Conservation (phyloP, 92 coral and sea anemone species). For the Umimayanthus chanpuru region DNA sequence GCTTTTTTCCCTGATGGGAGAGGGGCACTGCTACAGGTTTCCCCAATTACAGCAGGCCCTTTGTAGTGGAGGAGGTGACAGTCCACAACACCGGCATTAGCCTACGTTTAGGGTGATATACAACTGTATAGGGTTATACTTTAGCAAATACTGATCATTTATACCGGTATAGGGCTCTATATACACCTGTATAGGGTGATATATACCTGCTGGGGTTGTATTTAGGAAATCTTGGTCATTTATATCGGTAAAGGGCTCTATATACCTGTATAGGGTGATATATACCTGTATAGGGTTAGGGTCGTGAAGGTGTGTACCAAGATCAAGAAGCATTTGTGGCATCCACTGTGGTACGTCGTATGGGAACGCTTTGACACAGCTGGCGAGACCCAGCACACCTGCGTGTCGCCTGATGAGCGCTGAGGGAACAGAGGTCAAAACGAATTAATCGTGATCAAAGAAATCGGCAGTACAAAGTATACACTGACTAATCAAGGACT, state of each 20-base stretch:
- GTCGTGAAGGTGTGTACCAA: slow-evolving; percentile 93
- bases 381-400: slow-evolving; percentile 91
- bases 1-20: no score
- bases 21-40: no score
- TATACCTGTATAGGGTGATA: slow-evolving; percentile 33
- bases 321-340: slow-evolving; percentile 89
- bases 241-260: not conserved
- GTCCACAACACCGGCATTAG: no score
- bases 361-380: slow-evolving; percentile 96
- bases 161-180: not conserved
- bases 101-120: no score
- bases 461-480: no score
- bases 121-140: not conserved
- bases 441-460: no score
- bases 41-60: no score
- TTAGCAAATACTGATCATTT: not conserved
- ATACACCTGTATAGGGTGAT: not conserved
- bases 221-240: no score
- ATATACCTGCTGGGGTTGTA: not conserved
- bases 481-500: no score
- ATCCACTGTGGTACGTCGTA: slow-evolving; percentile 96
- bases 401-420: slow-evolving; percentile 87
- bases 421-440: slow-evolving; percentile 10
- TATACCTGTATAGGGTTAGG: slow-evolving; percentile 87
- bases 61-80: no score